These are phyloP conservation scores for Rotaria socialis DNA, from an alignment of 2,888 invertebrate species.

Conservation along the genomic window DNA sequence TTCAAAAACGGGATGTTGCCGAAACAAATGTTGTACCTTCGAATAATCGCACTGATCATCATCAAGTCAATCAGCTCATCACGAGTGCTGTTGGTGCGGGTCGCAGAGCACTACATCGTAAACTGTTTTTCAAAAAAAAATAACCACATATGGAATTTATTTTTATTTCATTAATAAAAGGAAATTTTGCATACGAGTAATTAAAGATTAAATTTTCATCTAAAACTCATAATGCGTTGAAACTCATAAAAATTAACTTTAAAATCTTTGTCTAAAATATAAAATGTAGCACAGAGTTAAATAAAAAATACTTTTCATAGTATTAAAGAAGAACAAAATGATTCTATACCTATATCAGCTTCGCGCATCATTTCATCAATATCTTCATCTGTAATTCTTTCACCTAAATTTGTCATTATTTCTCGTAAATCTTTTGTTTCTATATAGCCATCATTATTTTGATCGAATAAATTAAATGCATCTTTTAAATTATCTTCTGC, in stretches of 20 bases:
- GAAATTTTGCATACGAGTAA: too few relatives aligned
- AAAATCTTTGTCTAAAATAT: background rate
- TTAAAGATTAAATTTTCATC: background rate
- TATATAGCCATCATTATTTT: background rate
- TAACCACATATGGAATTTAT: too few relatives aligned
- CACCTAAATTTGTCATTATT: background rate
- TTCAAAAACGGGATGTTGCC: background rate
- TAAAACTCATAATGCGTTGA: slow-evolving; percentile 14
- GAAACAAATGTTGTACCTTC: too few relatives aligned
- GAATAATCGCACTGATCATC: too few relatives aligned
- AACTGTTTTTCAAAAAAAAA: too few relatives aligned
- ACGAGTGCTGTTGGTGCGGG: too few relatives aligned
- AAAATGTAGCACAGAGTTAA: background rate
- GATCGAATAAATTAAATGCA: background rate
- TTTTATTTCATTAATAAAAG: too few relatives aligned
- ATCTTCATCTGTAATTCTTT: slow-evolving; percentile 11
- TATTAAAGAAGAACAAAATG: background rate
- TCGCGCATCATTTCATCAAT: slow-evolving; percentile 11
- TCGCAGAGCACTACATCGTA: too few relatives aligned
- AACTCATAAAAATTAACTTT: slow-evolving; percentile 18
- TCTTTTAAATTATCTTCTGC: background rate
- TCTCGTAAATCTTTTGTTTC: background rate
- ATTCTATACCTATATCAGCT: background rate
- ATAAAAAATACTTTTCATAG: background rate
- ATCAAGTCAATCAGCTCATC: too few relatives aligned